Evolutionary conservation across 2,888 invertebrate species (phyloP).

Genomic region (Cacoxenus indagator): DNA sequence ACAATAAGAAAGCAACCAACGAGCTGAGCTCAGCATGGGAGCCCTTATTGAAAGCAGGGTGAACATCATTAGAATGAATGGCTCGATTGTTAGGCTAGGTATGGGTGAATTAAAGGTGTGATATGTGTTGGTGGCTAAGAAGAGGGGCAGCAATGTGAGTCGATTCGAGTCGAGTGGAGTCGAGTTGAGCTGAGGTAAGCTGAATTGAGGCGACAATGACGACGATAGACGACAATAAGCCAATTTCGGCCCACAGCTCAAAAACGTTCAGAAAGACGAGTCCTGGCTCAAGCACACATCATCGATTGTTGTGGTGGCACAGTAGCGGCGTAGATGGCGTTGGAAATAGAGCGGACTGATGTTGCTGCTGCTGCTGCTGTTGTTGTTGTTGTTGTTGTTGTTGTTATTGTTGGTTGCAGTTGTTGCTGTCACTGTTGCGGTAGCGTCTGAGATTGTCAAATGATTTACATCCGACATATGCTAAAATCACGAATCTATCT

Average conservation of each 20-base stretch:
- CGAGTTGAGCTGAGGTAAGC: neutral
- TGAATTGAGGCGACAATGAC: no score
- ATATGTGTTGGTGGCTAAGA: no score
- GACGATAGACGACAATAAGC: neutral
- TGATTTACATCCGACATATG: conserved; percentile 68
- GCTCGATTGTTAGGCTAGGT: conserved; percentile 5
- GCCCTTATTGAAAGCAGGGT: neutral
- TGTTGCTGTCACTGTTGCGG: neutral
- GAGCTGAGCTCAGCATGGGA: neutral
- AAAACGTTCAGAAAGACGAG: neutral
- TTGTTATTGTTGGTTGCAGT: conserved; percentile 29
- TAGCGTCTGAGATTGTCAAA: conserved; percentile 56
- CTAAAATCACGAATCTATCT: conserved; percentile 66
- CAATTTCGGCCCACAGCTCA: neutral
- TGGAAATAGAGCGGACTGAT: neutral
- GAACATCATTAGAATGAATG: conserved; percentile 18
- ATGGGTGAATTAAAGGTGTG: no score
- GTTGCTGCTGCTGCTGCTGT: conserved; percentile 11
- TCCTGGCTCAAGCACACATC: neutral
- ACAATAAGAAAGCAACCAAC: neutral
- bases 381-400: conserved; percentile 37
- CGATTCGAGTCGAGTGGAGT: neutral
- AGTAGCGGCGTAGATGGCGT: neutral
- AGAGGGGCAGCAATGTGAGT: no score
- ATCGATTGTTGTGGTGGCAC: neutral